Evolutionary conservation across 2,888 invertebrate genomes (phyloP), one percentile per base, ranked within the genome.

Genomic region (Bellardia pandia): DNA sequence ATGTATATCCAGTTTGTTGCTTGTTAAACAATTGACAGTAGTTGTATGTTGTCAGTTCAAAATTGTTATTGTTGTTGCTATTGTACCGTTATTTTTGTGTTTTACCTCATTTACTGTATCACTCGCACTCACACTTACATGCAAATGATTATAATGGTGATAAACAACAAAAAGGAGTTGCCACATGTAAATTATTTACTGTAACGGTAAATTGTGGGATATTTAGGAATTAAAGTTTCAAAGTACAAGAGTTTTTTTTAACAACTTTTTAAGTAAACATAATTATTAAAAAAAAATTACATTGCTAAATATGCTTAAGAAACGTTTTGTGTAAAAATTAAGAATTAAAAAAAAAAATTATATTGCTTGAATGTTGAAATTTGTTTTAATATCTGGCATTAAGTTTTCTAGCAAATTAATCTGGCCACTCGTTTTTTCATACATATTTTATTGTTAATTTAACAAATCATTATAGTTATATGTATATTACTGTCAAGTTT

Each of bases 21-120:
- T 75, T 77, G 83, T 84, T 84, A 40, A 84, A 81, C 58, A 84
- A 76, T 74, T 87, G 87, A 81, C 84, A 81, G 74, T 66, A 74
- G 77, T 78, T 76, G 64, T 64, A 56, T 11, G 45, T 14, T 79
- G 79, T 45, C 75, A 80, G 53, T 75, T 68, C 5, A 72, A 51
- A 51, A 78, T 40, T 68, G 9, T 48, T 64, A 14, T 60, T 72
- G 48, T 72, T 64, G 33, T 60, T 71, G 14, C 51, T 64, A n/a
- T n/a, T 42, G 37, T 37, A 37, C 37, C 37, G 37, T 37, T 37
- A 37, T 30, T 62, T 42, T 30, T 64, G n/a, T 37, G 16, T 16
- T 13, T 40, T 37, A 33, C 37, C 6, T 37, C 37, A 51, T 14
- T 23, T 30, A 69, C 40, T 16, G 23, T 23, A 23, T 23, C 51